Evolutionary conservation across 2,888 invertebrate species (phyloP).

Genomic region (Apeira syringaria): DNA sequence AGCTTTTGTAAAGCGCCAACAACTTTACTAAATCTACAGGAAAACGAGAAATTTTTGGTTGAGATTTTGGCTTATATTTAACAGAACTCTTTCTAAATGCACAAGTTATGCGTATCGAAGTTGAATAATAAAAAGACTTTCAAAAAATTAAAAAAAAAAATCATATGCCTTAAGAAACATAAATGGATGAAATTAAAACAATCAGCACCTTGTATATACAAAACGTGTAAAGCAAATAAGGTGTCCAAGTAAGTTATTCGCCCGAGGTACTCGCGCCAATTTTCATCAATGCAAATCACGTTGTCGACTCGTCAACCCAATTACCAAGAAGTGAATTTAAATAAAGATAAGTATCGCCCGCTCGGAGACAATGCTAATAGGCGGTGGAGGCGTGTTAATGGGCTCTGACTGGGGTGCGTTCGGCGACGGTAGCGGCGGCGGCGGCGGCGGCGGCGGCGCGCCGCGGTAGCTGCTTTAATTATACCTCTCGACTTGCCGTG

Average conservation of each 20-base stretch:
- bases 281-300: slow-evolving; percentile 84
- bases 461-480: slow-evolving; percentile 78
- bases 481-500: slow-evolving; percentile 76
- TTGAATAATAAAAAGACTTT: no score
- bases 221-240: slow-evolving; percentile 75
- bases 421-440: no score
- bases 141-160: no score
- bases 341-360: slow-evolving; percentile 84
- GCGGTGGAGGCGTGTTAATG: slow-evolving; percentile 80
- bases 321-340: slow-evolving; percentile 84
- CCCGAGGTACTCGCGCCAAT: slow-evolving; percentile 69
- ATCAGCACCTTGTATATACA: slow-evolving; percentile 54
- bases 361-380: slow-evolving; percentile 83
- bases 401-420: slow-evolving; percentile 68
- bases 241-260: slow-evolving; percentile 63
- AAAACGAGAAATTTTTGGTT: no score
- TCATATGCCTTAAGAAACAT: slow-evolving; percentile 22
- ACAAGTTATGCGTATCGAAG: no score
- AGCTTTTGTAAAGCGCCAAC: no score
- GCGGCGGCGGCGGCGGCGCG: no score
- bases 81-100: no score
- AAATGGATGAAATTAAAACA: slow-evolving; percentile 35
- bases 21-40: no score
- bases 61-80: no score
- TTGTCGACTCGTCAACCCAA: slow-evolving; percentile 84